phyloP scores from a whole-genome alignment of 1,140 invertebrate genomes.

The Ceratoteleas bidentatus region DNA sequence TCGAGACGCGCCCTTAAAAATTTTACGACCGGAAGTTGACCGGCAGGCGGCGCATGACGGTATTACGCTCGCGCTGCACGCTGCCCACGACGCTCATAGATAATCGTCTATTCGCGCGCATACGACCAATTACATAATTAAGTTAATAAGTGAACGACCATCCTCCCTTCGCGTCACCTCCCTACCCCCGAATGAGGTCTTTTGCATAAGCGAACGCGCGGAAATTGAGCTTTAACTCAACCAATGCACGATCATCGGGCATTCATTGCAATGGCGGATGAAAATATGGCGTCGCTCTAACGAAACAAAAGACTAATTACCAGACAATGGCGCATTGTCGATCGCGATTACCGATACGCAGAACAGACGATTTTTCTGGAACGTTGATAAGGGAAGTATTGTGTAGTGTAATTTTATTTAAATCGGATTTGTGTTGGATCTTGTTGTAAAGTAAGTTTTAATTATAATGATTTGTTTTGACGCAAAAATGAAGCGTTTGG shows the following conservation, averaged over 20 bases:
- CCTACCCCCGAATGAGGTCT: conserved; percentile 3
- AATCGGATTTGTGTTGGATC: no score
- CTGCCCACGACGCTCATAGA: conserved; percentile 48
- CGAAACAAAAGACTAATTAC: neutral
- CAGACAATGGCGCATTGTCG: no score
- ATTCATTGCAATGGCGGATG: conserved; percentile 41
- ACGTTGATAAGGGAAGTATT: no score
- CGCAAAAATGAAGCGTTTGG: no score
- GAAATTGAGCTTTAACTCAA: conserved; percentile 64
- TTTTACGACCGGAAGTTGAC: conserved; percentile 76
- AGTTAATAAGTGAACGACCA: conserved; percentile 68
- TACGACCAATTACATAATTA: conserved; percentile 70
- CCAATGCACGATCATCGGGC: conserved; percentile 37
- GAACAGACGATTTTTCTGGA: no score
- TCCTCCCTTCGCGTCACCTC: conserved; percentile 20
- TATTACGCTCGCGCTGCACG: conserved; percentile 44
- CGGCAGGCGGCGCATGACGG: conserved; percentile 62
- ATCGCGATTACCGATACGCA: no score
- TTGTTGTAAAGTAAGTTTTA: no score
- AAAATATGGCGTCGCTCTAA: conserved; percentile 9
- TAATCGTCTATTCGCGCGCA: conserved; percentile 55
- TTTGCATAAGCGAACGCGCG: conserved; percentile 43
- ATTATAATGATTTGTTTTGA: no score
- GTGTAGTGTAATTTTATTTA: no score
- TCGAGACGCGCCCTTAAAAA: conserved; percentile 72